Evolutionary conservation across 35 echinoderm and acorn worm genomes (phyloP), one percentile per base, ranked within the genome.

Genomic region (Ophiothrix spiculata): DNA sequence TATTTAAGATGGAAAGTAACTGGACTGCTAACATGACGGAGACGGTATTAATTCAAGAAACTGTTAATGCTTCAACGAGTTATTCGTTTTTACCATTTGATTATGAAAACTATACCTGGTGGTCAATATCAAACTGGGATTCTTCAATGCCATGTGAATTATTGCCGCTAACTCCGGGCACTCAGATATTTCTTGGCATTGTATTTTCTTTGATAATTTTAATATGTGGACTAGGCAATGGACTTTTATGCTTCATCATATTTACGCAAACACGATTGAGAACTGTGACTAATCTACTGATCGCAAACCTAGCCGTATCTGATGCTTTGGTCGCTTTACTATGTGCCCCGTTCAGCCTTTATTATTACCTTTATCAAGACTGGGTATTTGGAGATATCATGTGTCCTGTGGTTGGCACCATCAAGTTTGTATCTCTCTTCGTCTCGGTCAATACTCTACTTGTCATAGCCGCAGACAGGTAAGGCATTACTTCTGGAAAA

Each of bases 401-500:
- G 88, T 99, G 96, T 75, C 82, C 75, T 0, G 38, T 99, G 14
- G 86, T 94, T 25, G 87, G 81, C 29, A 94, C 89, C 38, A 25
- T 94, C 12, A 91, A 94, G 87, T 81, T 88, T 37, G 86, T 99
- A n/a, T 99, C 96, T 11, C 78, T 99, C 10, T 99, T 86, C 83
- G 96, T 94, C 8, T 99, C 96, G 10, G 90, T 99, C 80, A 99
- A 99, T 79, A 99, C 96, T 1, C 80, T 99, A 0, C 83, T 99
- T 0, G 96, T 93, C 39, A 99, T 99, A 33, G 92, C 96, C 34
- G 84, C 94, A 1, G 96, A 99, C 92, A 99, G 96, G 96, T 99
- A 89, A 91, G 95, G n/a, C n/a, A n/a, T n/a, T n/a, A n/a, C n/a
- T n/a, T n/a, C n/a, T n/a, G n/a, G n/a, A n/a, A n/a, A n/a, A n/a